Conservation (phyloP, 2,888 invertebrate genomes). For the Cerastis leucographa region DNA sequence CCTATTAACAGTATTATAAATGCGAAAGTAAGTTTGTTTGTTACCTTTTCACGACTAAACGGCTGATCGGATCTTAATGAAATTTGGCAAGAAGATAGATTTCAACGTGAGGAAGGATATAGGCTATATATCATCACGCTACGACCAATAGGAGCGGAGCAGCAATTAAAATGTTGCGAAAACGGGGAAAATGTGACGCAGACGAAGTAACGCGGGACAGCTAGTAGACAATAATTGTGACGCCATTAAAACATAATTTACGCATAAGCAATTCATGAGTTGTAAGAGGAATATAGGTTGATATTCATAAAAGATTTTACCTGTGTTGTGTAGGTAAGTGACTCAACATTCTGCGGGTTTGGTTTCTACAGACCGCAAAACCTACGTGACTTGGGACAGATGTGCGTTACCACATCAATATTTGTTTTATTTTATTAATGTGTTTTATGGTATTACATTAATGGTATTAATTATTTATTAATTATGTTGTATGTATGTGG, state of each 20-base stretch:
- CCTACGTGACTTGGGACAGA: conserved; percentile 8
- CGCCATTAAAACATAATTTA: not conserved
- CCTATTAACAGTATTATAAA: not conserved
- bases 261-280: not conserved
- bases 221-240: not conserved
- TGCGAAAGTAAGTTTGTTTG: too few relatives aligned
- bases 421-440: not conserved
- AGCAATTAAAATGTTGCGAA: too few relatives aligned
- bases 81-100: too few relatives aligned
- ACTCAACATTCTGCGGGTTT: not conserved
- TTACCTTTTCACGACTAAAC: too few relatives aligned
- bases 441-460: not conserved
- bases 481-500: not conserved
- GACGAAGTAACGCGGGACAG: too few relatives aligned
- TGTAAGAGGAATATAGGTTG: not conserved
- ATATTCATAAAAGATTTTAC: not conserved
- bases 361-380: conserved; percentile 7
- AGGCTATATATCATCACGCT: too few relatives aligned
- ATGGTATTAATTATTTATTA: too few relatives aligned
- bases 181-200: too few relatives aligned
- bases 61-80: too few relatives aligned
- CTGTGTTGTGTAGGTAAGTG: not conserved
- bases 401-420: not conserved
- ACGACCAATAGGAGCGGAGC: too few relatives aligned
- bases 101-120: too few relatives aligned